Evolutionary conservation across 1,140 invertebrate species (phyloP).

Genomic region (Samia ricini): DNA sequence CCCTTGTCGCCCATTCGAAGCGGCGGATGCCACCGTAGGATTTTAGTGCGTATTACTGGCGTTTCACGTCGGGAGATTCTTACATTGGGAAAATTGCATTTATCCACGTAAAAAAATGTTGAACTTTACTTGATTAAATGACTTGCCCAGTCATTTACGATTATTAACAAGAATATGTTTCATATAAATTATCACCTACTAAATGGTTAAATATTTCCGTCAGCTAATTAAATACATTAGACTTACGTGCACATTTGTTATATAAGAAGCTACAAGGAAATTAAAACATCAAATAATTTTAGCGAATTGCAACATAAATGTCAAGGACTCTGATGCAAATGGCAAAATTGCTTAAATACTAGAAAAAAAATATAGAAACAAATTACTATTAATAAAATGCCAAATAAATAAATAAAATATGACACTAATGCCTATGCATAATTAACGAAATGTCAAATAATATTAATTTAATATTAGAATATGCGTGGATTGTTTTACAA

Average conservation of each 20-base stretch:
- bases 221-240: background rate
- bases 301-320: background rate
- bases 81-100: too few species aligned
- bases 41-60: too few species aligned
- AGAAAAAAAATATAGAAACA: background rate
- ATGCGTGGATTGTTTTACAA: too few species aligned
- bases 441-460: background rate
- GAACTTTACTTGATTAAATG: too few species aligned
- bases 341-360: background rate
- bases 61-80: too few species aligned
- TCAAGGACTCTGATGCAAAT: background rate
- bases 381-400: background rate
- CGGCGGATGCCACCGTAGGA: too few species aligned
- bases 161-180: too few species aligned
- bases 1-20: too few species aligned
- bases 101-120: too few species aligned
- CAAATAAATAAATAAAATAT: conserved; percentile 1
- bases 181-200: too few species aligned
- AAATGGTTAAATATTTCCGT: too few species aligned
- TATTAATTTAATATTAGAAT: background rate
- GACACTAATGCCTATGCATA: background rate
- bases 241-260: background rate
- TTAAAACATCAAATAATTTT: background rate
- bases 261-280: background rate
- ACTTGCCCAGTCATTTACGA: too few species aligned